Evolutionary conservation across 2,797 vertebrate genomes (phyloP), one percentile per base, ranked within the genome.

Genomic region (Sebastes aleutianus): DNA sequence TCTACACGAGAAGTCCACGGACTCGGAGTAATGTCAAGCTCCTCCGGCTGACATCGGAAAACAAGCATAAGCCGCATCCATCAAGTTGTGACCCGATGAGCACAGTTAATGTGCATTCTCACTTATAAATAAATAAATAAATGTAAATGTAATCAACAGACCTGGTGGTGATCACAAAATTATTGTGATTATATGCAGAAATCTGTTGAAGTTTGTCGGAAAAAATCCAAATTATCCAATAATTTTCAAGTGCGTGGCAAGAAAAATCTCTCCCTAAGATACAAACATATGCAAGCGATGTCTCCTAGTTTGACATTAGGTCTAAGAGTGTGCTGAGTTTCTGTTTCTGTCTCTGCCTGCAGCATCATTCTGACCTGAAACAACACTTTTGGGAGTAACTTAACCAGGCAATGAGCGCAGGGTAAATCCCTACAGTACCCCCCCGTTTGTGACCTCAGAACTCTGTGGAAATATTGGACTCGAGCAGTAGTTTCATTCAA

Each of bases 301-400:
- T 65, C 20, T 70, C 57, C 20, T 22, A 31, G 29, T 82, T 59
- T 79, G 57, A 87, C 73, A 65, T 73, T 34, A 62, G 53, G 50
- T 80, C 61, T 53, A 4, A 57, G 65, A 67, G 34, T 20, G n/a
- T 82, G 62, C 65, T 16, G 50, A 43, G 43, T 53, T 74, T 79
- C 74, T 47, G 59, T 85, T 84, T 73, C 31, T 58, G 66, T 75
- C 68, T 58, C 34, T 24, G 69, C 67, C 83, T 70, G 83, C 75
- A 87, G 85, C 88, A 74, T 63, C 76, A 54, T 16, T 31, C 68
- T 81, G 84, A 85, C 58, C 79, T 69, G 53, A 74, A 85, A 75
- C 63, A 64, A 63, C 56, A 54, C 39, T 65, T 79, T 29, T 43
- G 39, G 76, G 32, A 80, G 67, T 80, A 74, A 74, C 59, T 27